phyloP scores from a whole-genome alignment of 2,113 vertebrate species.

The Oreochromis aureus region DNA sequence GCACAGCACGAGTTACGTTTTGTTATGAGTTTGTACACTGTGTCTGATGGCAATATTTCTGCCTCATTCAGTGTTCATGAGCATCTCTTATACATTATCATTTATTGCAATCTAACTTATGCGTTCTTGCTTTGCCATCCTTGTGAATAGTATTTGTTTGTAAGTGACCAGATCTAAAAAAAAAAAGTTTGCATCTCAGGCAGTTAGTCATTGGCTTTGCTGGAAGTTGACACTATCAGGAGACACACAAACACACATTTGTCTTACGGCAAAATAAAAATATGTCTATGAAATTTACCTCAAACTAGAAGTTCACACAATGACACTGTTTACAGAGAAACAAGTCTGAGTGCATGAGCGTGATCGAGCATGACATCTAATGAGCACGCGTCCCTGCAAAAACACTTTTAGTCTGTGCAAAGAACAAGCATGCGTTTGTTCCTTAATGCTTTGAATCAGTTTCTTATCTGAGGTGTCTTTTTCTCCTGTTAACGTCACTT shows the following conservation, averaged over 20 bases:
- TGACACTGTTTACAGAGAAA: not conserved
- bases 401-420: not conserved
- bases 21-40: not conserved
- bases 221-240: not conserved
- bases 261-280: slow-evolving; percentile 19
- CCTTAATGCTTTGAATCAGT: not conserved
- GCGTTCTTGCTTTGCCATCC: not conserved
- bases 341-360: not conserved
- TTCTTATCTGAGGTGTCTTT: not conserved
- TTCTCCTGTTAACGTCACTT: not conserved
- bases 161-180: not conserved
- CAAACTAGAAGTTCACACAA: slow-evolving; percentile 1
- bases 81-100: not conserved
- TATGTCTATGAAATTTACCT: not conserved
- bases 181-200: not conserved
- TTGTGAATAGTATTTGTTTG: not conserved
- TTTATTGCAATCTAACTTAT: not conserved
- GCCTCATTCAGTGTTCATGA: not conserved
- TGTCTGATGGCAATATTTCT: not conserved
- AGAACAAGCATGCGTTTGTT: not conserved
- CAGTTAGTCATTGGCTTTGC: not conserved
- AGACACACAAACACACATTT: not conserved
- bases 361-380: not conserved
- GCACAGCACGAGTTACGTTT: not conserved
- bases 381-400: not conserved